Percentiles rank a stretch among this genome's conserved stretches.
These are phyloP conservation scores for Eutolmus rufibarbis DNA, from an alignment of 2,888 invertebrate genomes.

Conservation along the genomic window DNA sequence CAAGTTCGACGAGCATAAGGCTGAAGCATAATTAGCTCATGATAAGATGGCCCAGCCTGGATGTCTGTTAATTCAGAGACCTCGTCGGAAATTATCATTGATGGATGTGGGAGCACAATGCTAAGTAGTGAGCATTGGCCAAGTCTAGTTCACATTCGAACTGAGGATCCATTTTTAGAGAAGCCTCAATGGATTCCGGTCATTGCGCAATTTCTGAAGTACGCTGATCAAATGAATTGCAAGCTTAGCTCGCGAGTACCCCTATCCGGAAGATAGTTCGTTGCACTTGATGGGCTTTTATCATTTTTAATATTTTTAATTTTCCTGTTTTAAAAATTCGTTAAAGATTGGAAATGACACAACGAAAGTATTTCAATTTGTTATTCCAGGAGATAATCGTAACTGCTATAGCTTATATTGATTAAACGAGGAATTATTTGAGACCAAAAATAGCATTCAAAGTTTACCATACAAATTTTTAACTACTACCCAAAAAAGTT, in stretches of 20 bases:
- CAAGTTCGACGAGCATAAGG: conserved; percentile 31
- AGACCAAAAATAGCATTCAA: too few relatives aligned
- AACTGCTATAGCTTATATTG: too few relatives aligned
- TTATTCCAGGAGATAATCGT: too few relatives aligned
- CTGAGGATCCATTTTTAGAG: neutral
- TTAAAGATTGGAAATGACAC: too few relatives aligned
- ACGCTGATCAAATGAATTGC: neutral
- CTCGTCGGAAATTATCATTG: conserved; percentile 22
- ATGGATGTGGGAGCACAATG: conserved; percentile 25
- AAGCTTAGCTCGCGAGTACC: neutral
- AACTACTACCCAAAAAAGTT: too few relatives aligned
- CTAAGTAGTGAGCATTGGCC: neutral
- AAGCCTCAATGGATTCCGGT: neutral
- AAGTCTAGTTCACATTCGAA: neutral
- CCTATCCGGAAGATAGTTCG: neutral
- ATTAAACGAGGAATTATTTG: too few relatives aligned
- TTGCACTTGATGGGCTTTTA: neutral
- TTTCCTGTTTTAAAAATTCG: neutral
- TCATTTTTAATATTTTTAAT: neutral
- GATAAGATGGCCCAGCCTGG: neutral
- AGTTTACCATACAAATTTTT: too few relatives aligned
- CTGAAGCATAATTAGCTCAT: conserved; percentile 23
- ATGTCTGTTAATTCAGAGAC: conserved; percentile 8
- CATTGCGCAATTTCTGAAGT: neutral
- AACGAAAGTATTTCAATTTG: too few relatives aligned